Evolutionary conservation across 2,797 vertebrate species (phyloP).

Genomic region (Sebastes taczanowskii): DNA sequence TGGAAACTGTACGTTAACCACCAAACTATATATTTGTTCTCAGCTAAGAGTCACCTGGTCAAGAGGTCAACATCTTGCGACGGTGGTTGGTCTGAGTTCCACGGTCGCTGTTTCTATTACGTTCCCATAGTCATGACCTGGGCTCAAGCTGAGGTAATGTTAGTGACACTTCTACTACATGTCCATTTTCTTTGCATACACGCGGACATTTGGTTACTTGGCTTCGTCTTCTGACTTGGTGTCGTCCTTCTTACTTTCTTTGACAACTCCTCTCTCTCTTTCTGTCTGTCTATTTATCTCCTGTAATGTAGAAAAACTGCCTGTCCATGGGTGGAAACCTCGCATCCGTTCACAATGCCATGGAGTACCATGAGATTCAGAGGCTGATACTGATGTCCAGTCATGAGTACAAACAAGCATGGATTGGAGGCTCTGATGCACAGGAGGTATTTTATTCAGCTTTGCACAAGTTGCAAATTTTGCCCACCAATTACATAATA

Average conservation of each 20-base stretch:
- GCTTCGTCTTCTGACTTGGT: too few relatives aligned
- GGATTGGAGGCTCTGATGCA: background rate
- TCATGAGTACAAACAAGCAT: background rate
- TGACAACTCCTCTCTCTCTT: background rate
- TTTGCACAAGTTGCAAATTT: background rate
- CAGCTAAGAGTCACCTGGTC: too few relatives aligned
- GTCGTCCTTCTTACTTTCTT: too few relatives aligned
- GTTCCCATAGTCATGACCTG: background rate
- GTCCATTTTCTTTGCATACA: too few relatives aligned
- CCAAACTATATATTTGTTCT: background rate
- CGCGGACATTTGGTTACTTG: too few relatives aligned
- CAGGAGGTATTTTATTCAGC: background rate
- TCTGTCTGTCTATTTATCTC: background rate
- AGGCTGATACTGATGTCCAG: background rate
- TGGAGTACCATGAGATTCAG: background rate
- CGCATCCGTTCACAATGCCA: background rate
- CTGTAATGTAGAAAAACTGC: background rate
- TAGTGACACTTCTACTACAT: too few relatives aligned
- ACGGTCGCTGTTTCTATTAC: background rate
- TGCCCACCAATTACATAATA: background rate
- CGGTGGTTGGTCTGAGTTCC: fast-evolving
- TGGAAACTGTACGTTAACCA: too few relatives aligned
- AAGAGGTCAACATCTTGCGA: background rate
- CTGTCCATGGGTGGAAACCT: background rate
- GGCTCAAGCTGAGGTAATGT: background rate